Percentiles rank a stretch among this genome's conserved stretches.
Evolutionary conservation across 2,888 invertebrate genomes (phyloP).

Genomic region (Acleris cristana): DNA sequence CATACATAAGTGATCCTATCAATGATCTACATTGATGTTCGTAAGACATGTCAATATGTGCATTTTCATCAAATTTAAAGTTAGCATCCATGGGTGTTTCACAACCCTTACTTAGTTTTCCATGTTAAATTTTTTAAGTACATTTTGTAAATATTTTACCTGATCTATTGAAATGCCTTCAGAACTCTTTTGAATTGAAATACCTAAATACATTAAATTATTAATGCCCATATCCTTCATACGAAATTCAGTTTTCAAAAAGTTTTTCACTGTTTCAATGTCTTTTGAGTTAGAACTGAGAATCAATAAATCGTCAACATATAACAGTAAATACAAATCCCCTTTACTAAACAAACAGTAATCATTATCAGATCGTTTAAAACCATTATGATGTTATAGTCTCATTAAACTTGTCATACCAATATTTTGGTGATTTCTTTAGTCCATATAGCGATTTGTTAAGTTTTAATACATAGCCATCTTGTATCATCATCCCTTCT

Average conservation of each 20-base stretch:
- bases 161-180: neutral
- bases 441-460: neutral
- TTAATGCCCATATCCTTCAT: no score
- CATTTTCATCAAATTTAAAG: neutral
- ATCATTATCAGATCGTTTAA: neutral
- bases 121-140: neutral
- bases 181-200: no score
- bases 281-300: no score
- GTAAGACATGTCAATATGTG: no score
- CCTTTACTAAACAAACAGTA: neutral
- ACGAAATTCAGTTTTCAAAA: no score
- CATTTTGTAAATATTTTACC: neutral
- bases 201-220: no score
- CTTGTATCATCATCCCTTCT: neutral
- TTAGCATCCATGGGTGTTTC: neutral
- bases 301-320: constrained; percentile 5
- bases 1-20: no score
- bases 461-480: neutral
- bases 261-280: no score
- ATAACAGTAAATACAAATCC: neutral
- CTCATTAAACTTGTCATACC: neutral
- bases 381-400: neutral
- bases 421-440: no score
- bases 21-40: no score
- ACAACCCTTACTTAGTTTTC: neutral